These are phyloP conservation scores for Drosophila eohydei DNA, from an alignment of 2,888 invertebrate species.

Conservation along the genomic window DNA sequence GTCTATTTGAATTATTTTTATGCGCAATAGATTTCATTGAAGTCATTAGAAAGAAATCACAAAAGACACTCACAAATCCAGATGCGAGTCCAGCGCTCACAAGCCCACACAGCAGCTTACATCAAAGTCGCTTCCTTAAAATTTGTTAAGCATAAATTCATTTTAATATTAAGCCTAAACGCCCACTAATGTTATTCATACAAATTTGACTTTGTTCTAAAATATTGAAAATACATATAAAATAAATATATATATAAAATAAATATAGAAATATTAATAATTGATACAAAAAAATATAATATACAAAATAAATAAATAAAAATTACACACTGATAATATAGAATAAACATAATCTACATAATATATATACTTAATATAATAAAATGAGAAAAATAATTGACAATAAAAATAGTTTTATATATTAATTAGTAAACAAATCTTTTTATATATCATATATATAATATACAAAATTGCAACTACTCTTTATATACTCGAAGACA, in stretches of 20 bases:
- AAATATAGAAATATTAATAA: background rate
- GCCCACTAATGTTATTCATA: background rate
- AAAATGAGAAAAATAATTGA: background rate
- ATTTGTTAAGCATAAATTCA: background rate
- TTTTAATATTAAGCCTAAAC: too few relatives aligned
- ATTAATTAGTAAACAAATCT: too few relatives aligned
- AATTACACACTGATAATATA: too few relatives aligned
- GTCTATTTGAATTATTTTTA: background rate
- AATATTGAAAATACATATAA: background rate
- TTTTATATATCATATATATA: too few relatives aligned
- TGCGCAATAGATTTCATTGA: background rate
- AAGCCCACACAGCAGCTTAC: background rate
- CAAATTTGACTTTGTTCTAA: background rate
- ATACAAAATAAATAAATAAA: background rate
- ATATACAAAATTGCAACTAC: too few relatives aligned
- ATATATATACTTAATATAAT: background rate
- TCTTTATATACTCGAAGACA: too few relatives aligned
- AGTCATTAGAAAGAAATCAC: background rate
- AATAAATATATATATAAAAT: background rate
- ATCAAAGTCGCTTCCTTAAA: background rate
- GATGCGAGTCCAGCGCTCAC: background rate
- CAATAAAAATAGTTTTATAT: too few relatives aligned
- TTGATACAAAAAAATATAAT: too few relatives aligned
- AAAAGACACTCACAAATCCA: background rate
- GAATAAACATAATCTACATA: too few relatives aligned